Percentiles rank a stretch among this genome's conserved stretches.
Conservation (phyloP, 2,113 vertebrate species). For the Aegithalos caudatus region DNA sequence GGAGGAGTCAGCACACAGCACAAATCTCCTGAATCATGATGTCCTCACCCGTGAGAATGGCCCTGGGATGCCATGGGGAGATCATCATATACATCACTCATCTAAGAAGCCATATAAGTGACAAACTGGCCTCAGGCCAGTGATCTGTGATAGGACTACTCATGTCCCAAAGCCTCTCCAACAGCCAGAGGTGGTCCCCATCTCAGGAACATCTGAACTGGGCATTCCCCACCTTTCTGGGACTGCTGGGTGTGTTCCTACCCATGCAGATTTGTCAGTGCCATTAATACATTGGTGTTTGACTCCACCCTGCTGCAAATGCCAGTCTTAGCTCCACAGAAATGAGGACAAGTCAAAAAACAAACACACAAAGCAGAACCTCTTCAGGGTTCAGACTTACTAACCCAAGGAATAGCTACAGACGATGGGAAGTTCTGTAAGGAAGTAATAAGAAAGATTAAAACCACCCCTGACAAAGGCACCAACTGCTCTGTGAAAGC, state of each 20-base stretch:
- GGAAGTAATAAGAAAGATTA: neutral
- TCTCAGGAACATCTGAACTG: neutral
- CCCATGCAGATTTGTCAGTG: neutral
- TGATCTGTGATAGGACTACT: neutral
- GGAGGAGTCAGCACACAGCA: neutral
- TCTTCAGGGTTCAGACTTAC: neutral
- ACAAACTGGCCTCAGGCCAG: neutral
- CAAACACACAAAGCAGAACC: neutral
- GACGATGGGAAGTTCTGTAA: neutral
- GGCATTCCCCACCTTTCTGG: neutral
- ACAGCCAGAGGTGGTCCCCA: neutral
- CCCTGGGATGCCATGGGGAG: neutral
- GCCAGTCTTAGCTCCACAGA: neutral
- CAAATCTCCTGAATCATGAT: neutral
- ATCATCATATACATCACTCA: neutral
- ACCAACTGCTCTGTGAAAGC: neutral
- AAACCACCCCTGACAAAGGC: neutral
- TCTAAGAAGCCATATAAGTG: neutral
- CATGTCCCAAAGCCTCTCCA: neutral
- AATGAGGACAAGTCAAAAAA: neutral
- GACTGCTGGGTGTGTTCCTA: neutral
- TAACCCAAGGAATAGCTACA: conserved; percentile 16
- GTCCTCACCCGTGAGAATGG: neutral
- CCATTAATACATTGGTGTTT: neutral
- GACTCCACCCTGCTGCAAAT: neutral